These are phyloP conservation scores for Hedychridium roseum DNA, from an alignment of 2,888 invertebrate genomes.

Conservation along the genomic window DNA sequence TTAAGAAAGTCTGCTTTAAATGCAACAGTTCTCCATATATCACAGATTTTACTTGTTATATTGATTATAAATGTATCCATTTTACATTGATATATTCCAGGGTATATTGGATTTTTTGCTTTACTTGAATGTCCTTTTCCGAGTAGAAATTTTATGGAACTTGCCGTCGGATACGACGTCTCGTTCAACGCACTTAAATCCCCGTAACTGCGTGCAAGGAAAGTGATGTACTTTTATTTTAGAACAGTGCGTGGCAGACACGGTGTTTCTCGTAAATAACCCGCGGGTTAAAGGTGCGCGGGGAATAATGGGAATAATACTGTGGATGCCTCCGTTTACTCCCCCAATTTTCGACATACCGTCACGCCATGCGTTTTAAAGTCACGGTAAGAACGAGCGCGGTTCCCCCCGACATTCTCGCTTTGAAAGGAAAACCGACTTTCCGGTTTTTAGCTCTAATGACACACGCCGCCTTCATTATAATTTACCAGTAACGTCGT, in stretches of 20 bases:
- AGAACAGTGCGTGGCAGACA: not conserved
- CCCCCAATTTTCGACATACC: constrained; percentile 3
- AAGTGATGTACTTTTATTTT: constrained; percentile 3
- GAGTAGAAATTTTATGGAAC: not conserved
- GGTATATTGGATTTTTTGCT: no score
- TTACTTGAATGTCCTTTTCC: no score
- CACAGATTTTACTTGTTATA: no score
- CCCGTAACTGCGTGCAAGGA: constrained; percentile 2
- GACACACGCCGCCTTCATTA: no score
- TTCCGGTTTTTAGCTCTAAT: not conserved
- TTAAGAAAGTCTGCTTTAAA: no score
- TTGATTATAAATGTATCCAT: no score
- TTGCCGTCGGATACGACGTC: not conserved
- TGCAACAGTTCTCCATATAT: no score
- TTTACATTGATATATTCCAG: no score
- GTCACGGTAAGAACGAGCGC: no score
- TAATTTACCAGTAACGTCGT: no score
- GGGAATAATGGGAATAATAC: constrained; percentile 2
- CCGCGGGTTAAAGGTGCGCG: not conserved
- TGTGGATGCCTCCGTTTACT: not conserved
- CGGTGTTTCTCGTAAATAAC: not conserved
- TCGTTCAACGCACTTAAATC: not conserved
- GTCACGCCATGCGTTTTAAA: constrained; percentile 1
- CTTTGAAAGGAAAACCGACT: not conserved
- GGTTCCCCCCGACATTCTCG: not conserved